Base-by-base conservation (phyloP, 2,888 invertebrate genomes). In the Dasysyrphus albostriatus region DNA sequence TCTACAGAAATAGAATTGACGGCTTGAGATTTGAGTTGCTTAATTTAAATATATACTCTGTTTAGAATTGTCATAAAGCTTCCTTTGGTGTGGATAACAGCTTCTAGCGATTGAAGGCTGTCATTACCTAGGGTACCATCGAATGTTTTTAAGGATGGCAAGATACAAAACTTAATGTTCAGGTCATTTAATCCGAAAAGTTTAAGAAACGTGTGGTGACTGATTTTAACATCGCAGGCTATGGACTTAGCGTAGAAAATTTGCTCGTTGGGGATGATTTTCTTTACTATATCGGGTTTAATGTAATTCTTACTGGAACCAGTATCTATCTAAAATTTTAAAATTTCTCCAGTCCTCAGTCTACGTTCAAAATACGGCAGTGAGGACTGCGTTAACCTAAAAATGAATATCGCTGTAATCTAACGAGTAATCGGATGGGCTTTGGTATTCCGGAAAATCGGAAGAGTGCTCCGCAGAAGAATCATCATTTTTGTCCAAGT, bases 201-300 rank as follows among this genome's bases (percentile, higher is more conserved):
- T 19, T 72, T 72, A 3, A 59, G n/a, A 6, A 58, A 32, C 14
- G 72, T 49, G 32, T 72, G 58, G 16, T 72, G 58, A 9, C 29
- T 61, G 12, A 72, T 16, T 54, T 75, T 37, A 2, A 75, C 54
- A 24, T 75, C 42, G 12, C 74, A 63, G 16, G 75, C 75, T 75
- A 65, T 65, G 12, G 75, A 75, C 16, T 34, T 65, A 12, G 75
- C 75, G 34, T 19, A 75, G 54, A 75, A 75, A 5, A 34, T 32
- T 12, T 32, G 3, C n/a, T 56, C 1, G n/a, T 29, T 29, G 14
- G 32, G 32, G 12, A 32, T 32, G 0, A 10, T 8, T 19, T 19
- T 51, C 14, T 32, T n/a, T 2, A 32, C 56, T 56, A 56, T 5
- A n/a, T 56, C 56, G 12, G 29, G 29, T 2, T 8, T 56, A n/a